Conservation (phyloP, 2,113 vertebrate species). For the Vulpes ferrilata region DNA sequence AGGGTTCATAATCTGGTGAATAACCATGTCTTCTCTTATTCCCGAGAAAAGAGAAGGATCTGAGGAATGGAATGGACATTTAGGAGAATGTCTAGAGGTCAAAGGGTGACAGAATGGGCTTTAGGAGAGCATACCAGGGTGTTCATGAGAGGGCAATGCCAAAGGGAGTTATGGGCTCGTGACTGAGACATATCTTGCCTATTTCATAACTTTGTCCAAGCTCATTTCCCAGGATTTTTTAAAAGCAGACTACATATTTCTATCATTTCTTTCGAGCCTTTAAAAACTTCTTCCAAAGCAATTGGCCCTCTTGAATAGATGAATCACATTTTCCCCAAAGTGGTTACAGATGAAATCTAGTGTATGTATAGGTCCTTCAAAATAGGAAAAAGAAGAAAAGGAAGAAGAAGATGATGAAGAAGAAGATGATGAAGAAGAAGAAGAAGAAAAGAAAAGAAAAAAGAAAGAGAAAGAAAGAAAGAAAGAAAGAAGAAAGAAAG, state of each 20-base stretch:
- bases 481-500: too few species aligned
- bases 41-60: background rate
- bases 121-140: accelerated
- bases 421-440: too few species aligned
- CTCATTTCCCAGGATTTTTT: background rate
- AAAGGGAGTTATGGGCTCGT: accelerated
- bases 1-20: background rate
- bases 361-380: background rate
- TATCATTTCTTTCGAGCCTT: background rate
- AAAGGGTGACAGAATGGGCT: background rate
- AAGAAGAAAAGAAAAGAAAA: too few species aligned
- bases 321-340: background rate
- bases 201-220: background rate
- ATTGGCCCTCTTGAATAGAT: background rate
- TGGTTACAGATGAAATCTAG: background rate
- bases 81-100: background rate
- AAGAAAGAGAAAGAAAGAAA: too few species aligned
- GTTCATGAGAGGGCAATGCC: too few species aligned
- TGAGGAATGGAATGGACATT: background rate
- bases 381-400: background rate
- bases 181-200: background rate
- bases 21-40: background rate
- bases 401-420: too few species aligned
- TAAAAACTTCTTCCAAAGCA: background rate
- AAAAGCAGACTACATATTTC: background rate